Percentiles rank a stretch among this genome's conserved stretches.
These are phyloP conservation scores for Drosophila busckii DNA, from an alignment of 1,140 invertebrate species.

Conservation along the genomic window DNA sequence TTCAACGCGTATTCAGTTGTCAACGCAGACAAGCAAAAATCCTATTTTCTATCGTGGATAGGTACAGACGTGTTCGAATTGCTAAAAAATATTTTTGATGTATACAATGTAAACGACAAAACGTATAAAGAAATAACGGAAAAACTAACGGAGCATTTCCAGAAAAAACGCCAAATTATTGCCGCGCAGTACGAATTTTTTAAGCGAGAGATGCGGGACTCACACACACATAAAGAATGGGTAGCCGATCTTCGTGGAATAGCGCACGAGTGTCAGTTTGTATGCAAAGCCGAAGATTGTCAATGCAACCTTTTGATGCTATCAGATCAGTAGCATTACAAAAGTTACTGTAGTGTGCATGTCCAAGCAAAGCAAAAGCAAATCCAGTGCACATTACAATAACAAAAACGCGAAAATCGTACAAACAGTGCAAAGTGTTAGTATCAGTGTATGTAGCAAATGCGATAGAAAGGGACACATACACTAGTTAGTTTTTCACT, in stretches of 20 bases:
- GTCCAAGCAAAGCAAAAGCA: neutral
- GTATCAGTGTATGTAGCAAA: neutral
- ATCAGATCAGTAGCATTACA: neutral
- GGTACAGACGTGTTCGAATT: slow-evolving; percentile 18
- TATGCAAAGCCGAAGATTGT: slow-evolving; percentile 9
- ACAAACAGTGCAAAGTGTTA: too few relatives aligned
- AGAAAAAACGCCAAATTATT: slow-evolving; percentile 1
- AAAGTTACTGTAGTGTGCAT: neutral
- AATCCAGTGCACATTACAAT: neutral
- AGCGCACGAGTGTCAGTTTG: slow-evolving; percentile 20
- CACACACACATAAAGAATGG: slow-evolving; percentile 25
- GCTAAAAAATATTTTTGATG: slow-evolving; percentile 9
- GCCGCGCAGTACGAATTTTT: slow-evolving; percentile 15
- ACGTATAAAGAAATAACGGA: slow-evolving; percentile 8
- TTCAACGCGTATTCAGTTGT: neutral
- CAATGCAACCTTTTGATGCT: slow-evolving; percentile 6
- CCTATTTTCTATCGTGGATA: slow-evolving; percentile 13
- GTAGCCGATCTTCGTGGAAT: slow-evolving; percentile 22
- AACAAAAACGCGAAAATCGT: neutral
- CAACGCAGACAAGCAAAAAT: neutral
- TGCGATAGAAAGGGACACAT: slow-evolving; percentile 6
- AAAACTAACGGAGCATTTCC: slow-evolving; percentile 14
- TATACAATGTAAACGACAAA: slow-evolving; percentile 1
- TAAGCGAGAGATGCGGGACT: slow-evolving; percentile 12
- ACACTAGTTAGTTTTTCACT: too few relatives aligned